Evolutionary conservation across 64 coral and sea anemone species (phyloP).

Genomic region (Actinia tenebrosa): DNA sequence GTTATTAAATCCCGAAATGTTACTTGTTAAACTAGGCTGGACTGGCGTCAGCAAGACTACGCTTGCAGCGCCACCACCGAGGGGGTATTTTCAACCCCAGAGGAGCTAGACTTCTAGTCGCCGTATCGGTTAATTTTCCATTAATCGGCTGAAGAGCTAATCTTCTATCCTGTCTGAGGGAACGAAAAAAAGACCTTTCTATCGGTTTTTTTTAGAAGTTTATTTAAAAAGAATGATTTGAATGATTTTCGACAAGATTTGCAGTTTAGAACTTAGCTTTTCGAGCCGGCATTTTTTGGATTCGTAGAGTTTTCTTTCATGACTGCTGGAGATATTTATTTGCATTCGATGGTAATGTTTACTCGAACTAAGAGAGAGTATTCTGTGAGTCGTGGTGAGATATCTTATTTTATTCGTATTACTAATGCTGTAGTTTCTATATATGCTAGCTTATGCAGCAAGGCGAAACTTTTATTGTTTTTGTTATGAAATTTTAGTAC

Average conservation of each 20-base stretch:
- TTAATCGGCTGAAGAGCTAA: slow-evolving; percentile 6
- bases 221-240: not conserved
- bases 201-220: not conserved
- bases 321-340: not conserved
- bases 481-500: not conserved
- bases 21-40: not conserved
- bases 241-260: not conserved
- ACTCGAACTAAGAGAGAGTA: not conserved
- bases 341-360: not conserved
- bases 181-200: not conserved
- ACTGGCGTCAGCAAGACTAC: slow-evolving; percentile 5
- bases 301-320: not conserved
- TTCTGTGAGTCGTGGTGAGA: not conserved
- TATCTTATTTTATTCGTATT: not conserved
- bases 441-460: no score
- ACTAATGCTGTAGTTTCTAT: no score
- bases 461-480: no score
- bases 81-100: slow-evolving; percentile 3
- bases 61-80: not conserved
- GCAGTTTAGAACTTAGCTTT: not conserved
- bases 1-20: not conserved
- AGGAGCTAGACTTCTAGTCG: slow-evolving; percentile 15
- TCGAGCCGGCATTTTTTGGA: not conserved
- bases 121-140: slow-evolving; percentile 6
- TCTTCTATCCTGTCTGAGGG: not conserved